Percentiles rank a stretch among this genome's conserved stretches.
phyloP scores from a whole-genome alignment of 2,888 invertebrate species.

The Drosophila nr. perissopoda region DNA sequence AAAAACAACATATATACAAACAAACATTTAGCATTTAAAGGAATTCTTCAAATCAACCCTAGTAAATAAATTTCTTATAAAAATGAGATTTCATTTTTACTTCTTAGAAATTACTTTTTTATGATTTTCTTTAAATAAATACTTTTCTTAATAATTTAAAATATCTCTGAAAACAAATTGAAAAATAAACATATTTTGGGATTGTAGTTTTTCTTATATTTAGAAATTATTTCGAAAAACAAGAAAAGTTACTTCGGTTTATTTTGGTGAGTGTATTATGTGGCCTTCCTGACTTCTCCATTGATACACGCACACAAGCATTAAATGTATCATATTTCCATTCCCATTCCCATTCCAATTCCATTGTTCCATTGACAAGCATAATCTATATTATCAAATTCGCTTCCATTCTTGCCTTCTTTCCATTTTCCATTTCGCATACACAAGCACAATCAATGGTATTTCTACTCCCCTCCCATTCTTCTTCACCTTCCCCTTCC shows the following conservation, averaged over 20 bases:
- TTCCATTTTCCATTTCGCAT: neutral
- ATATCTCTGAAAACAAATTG: neutral
- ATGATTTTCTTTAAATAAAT: too few species aligned
- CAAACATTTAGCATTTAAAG: neutral
- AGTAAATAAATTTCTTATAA: too few species aligned
- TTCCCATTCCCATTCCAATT: neutral
- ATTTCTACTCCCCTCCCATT: conserved; percentile 17
- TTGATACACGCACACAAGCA: neutral
- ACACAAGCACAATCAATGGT: conserved; percentile 41
- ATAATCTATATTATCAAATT: neutral
- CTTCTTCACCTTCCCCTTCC: neutral
- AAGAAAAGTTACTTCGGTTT: neutral
- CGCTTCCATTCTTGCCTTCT: neutral
- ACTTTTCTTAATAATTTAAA: too few species aligned
- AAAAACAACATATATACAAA: neutral
- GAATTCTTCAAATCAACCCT: too few species aligned
- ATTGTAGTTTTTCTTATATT: neutral
- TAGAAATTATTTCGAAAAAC: neutral
- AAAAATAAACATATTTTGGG: neutral
- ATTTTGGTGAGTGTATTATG: neutral
- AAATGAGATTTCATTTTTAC: too few species aligned
- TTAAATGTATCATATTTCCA: conserved; percentile 8
- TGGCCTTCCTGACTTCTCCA: neutral
- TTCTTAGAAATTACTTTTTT: too few species aligned
- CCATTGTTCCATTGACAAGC: neutral